Evolutionary conservation across 2,888 invertebrate genomes (phyloP), one percentile per base, ranked within the genome.

Genomic region (Netelia melanura): DNA sequence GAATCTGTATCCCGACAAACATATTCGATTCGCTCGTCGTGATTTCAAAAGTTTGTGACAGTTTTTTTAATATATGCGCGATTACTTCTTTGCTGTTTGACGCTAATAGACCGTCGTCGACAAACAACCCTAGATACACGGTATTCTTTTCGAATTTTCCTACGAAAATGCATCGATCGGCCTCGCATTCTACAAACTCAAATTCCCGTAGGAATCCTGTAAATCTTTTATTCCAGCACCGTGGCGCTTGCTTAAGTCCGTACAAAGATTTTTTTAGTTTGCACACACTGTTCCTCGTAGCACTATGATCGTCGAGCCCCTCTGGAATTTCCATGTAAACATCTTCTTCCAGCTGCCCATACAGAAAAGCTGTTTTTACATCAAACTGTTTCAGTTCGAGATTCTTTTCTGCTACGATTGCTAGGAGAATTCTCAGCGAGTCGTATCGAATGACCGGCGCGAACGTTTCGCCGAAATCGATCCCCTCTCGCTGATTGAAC

Each of bases 51-150:
- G 14, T 30, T 11, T 70, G n/a, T 14, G 54, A 54, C 25, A 17
- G 14, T 70, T 54, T 54, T 23, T 23, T 5, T n/a, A 70, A 9
- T 30, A 71, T 56, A 0, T 9, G 17, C 0, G 21, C 11, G 17
- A 71, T 10, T 43, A 58, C 58, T 43, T 71, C 58, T 71, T 38
- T 38, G 0, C 21, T 58, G n/a, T 10, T 3, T 10, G 79, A 25
- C 23, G 84, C 85, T 11, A 88, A 71, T 6, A 88, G 74, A 0
- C 88, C 87, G 68, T 89, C 88, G 62, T 89, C 89, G n/a, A 89
- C 89, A 77, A 85, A 89, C 0, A 89, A 25, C 3, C 83, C 86
- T 0, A 88, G 48, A 11, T 88, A 85, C 38, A 88, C 58, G 54
- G n/a, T 76, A 9, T 84, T 52, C 17, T 67, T 71, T 6, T 77